phyloP scores from a whole-genome alignment of 1,140 invertebrate species.

The Cotesia typhae region DNA sequence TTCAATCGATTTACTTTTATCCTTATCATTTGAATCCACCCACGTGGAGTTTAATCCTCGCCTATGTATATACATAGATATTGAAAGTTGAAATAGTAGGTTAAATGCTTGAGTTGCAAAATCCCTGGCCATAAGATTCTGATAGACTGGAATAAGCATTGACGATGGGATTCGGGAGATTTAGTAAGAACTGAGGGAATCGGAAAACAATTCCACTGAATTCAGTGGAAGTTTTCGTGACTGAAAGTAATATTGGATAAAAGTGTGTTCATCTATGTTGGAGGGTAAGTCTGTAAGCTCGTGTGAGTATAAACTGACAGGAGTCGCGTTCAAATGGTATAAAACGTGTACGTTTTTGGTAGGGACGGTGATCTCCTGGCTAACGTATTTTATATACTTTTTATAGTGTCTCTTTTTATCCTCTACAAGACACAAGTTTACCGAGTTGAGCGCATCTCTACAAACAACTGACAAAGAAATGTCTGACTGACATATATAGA shows the following conservation, averaged over 20 bases:
- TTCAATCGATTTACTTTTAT: no score
- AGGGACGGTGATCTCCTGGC: constrained; percentile 5
- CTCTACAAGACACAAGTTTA: neutral
- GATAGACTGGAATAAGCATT: constrained; percentile 15
- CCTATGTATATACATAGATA: neutral
- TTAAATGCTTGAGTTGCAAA: constrained; percentile 16
- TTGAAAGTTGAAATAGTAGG: neutral
- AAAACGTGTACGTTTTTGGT: neutral
- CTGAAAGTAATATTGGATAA: constrained; percentile 15
- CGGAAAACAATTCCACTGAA: constrained; percentile 39
- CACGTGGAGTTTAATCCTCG: neutral
- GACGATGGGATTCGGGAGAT: constrained; percentile 9
- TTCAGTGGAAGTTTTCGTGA: constrained; percentile 35
- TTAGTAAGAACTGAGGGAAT: constrained; percentile 22
- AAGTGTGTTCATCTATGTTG: neutral
- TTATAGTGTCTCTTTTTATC: neutral
- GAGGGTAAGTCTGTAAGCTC: neutral
- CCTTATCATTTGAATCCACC: no score
- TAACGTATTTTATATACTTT: neutral
- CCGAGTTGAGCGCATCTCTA: no score
- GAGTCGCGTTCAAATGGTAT: neutral
- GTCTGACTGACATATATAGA: neutral
- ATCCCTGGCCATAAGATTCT: constrained; percentile 15
- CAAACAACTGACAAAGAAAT: no score
- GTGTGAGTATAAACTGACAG: constrained; percentile 3